phyloP scores from a whole-genome alignment of 2,113 vertebrate genomes.

The Lonchura striata region DNA sequence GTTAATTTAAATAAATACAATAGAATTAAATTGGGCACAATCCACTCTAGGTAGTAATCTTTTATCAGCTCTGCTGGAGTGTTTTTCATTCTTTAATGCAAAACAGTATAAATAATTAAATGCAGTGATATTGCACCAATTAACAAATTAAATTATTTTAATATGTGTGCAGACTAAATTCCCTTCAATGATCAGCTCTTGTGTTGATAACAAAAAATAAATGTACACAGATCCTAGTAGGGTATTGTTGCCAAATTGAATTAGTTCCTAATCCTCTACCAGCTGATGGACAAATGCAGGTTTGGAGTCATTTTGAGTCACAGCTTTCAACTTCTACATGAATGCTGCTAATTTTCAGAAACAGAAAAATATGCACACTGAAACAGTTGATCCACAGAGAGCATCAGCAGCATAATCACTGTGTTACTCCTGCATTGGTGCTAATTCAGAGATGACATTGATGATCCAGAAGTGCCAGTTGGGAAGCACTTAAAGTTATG shows the following conservation, averaged over 20 bases:
- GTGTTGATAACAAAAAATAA: background rate
- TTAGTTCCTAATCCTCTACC: background rate
- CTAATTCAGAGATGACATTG: background rate
- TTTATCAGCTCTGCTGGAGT: background rate
- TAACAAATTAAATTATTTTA: background rate
- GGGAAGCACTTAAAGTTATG: background rate
- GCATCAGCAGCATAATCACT: background rate
- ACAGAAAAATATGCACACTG: rapidly evolving
- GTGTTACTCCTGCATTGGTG: background rate
- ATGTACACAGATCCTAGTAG: background rate
- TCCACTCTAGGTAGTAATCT: background rate
- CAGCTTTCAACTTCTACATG: background rate
- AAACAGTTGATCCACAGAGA: background rate
- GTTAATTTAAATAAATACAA: conserved; percentile 8
- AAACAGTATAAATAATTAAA: background rate
- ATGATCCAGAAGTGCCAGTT: background rate
- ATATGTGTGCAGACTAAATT: background rate
- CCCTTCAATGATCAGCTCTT: background rate
- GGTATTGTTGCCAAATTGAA: background rate
- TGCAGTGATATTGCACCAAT: background rate
- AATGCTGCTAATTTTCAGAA: background rate
- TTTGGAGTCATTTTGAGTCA: background rate
- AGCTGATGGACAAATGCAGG: background rate
- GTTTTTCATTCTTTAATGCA: background rate
- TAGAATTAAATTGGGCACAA: background rate